Evolutionary conservation across 64 coral and sea anemone genomes (phyloP).

Genomic region (Pachyseris speciosa): DNA sequence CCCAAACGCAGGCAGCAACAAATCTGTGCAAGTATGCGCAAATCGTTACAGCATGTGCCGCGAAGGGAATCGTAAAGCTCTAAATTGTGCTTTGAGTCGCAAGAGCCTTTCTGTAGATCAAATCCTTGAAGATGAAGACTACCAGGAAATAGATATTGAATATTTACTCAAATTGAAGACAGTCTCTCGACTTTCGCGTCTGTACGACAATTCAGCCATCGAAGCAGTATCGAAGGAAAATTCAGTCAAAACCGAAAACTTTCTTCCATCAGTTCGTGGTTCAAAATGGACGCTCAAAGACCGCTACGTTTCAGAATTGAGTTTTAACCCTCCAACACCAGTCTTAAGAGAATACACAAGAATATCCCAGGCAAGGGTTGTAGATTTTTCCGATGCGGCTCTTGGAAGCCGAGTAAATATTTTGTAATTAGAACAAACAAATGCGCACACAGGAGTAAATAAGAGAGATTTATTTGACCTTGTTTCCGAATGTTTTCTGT

Average conservation of each 20-base stretch:
- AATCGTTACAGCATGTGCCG: neutral
- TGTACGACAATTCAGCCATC: constrained; percentile 18
- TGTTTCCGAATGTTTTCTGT: no score
- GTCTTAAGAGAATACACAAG: constrained; percentile 53
- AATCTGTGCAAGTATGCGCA: neutral
- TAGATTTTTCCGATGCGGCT: constrained; percentile 9
- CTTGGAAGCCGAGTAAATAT: neutral
- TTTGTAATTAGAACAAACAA: neutral
- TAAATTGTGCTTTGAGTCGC: constrained; percentile 55
- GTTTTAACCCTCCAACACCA: constrained; percentile 22
- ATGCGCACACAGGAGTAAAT: neutral
- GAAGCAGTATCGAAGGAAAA: constrained; percentile 51
- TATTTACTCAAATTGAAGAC: constrained; percentile 6
- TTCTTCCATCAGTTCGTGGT: constrained; percentile 28
- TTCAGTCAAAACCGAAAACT: neutral
- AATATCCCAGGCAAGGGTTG: constrained; percentile 28
- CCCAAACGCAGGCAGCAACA: neutral
- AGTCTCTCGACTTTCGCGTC: neutral
- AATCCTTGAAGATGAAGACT: constrained; percentile 36
- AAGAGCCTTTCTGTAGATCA: neutral
- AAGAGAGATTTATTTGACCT: no score
- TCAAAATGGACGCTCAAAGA: constrained; percentile 45
- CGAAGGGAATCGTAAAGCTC: neutral
- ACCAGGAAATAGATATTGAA: constrained; percentile 53
- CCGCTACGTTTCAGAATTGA: constrained; percentile 17